Evolutionary conservation across 2,797 vertebrate species (phyloP).

Genomic region (Aythya fuligula): DNA sequence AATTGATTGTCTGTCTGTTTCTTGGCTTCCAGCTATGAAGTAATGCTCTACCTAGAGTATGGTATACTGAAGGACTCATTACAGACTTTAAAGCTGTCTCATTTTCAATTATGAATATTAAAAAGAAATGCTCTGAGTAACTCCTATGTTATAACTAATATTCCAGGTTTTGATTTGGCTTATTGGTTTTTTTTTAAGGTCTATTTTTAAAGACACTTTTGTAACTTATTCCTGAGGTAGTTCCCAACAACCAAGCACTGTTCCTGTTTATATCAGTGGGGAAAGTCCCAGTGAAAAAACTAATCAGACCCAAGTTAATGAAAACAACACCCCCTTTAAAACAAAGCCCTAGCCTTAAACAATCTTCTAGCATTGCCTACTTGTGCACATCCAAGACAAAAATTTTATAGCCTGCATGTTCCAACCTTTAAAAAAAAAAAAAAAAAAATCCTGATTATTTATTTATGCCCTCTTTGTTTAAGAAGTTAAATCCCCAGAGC

Average conservation of each 20-base stretch:
- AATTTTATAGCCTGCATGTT: constrained; percentile 75
- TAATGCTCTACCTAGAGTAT: neutral
- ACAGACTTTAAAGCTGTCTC: neutral
- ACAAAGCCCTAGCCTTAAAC: constrained; percentile 44
- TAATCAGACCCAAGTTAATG: constrained; percentile 56
- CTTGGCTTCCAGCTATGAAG: constrained; percentile 47
- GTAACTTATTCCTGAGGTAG: constrained; percentile 1
- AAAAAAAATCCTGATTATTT: constrained; percentile 76
- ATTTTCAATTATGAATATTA: constrained; percentile 49
- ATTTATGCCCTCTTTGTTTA: constrained; percentile 84
- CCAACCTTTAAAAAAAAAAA: constrained; percentile 62
- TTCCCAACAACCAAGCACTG: constrained; percentile 26
- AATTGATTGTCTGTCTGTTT: constrained; percentile 46
- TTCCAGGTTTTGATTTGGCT: constrained; percentile 1
- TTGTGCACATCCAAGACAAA: constrained; percentile 65
- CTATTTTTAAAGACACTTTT: constrained; percentile 36
- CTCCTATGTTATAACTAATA: neutral
- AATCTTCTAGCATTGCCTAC: constrained; percentile 37
- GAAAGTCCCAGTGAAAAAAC: constrained; percentile 62
- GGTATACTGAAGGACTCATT: neutral
- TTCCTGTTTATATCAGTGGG: constrained; percentile 61
- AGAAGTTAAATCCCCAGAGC: constrained; percentile 85
- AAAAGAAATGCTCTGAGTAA: neutral
- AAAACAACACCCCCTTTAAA: constrained; percentile 31
- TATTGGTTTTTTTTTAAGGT: constrained; percentile 25